Base-by-base conservation (phyloP, 1,140 invertebrate species). In the Plectrocnemia conspersa region DNA sequence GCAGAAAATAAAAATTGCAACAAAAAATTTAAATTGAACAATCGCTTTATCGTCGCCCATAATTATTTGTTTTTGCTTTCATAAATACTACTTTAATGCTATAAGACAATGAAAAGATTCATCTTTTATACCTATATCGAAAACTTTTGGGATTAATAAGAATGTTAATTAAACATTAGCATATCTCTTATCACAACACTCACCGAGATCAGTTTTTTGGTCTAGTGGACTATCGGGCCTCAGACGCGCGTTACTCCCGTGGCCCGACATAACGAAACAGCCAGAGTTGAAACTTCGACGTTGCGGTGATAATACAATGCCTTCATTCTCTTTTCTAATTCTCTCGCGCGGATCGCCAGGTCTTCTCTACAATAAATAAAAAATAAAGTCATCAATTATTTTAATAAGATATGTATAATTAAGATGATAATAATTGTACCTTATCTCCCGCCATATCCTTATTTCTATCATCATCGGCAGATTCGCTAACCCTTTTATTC, bases 231-330 rank as follows among this genome's bases (percentile, higher is more conserved):
- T 61, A 25, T 61, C 58, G 59, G 35, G 74, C 69, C 64, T 73
- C 68, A 50, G 73, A 57, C 63, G 77, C 70, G 15, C 74, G 68
- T 42, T 78, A 74, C 59, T 72, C 42, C 66, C 77, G 15, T 64
- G 57, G 9, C 66, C 65, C 4, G 63, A 63, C 3, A 76, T 75
- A 21, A 85, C 83, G 54, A 80, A 85, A 71, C 89, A 92, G 41
- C 89, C 89, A 10, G 86, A 86, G 58, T 85, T 88, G 76, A 92
- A 91, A 67, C 84, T 88, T 32, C 84, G 78, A 5, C 89, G 77
- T 65, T 91, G 88, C 33, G 89, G 89, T 66, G 85, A 88, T 44
- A 91, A 69, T 36, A 91, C 84, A 56, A 91, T 90, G 13, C 84
- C 84, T 68, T 89, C 86, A 65, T 85, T 84, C 66, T 91, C 89